A percentile compares a stretch with the other conserved stretches of the same genome.
These are phyloP conservation scores for Pachymerium ferrugineum DNA, from an alignment of 2,888 invertebrate genomes.

Conservation along the genomic window DNA sequence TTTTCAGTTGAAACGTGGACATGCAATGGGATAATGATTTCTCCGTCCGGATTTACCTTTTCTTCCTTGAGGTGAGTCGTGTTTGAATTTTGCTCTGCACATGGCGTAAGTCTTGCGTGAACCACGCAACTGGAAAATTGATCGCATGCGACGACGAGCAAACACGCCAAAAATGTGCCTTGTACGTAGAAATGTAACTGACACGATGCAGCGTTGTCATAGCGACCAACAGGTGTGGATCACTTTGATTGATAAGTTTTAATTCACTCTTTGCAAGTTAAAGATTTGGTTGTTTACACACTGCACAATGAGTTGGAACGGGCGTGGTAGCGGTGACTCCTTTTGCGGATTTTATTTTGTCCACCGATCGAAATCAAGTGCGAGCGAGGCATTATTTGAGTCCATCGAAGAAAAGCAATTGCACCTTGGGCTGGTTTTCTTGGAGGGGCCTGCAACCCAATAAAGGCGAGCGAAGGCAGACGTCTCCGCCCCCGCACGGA, in stretches of 20 bases:
- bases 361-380: not conserved
- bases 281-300: no score
- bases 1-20: not conserved
- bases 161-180: not conserved
- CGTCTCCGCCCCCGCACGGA: not conserved
- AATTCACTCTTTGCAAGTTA: not conserved
- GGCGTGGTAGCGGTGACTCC: not conserved
- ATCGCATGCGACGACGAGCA: not conserved
- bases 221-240: not conserved
- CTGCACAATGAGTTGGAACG: no score
- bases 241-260: not conserved
- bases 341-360: not conserved
- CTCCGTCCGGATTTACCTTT: not conserved
- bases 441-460: not conserved
- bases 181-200: not conserved
- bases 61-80: not conserved
- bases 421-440: not conserved
- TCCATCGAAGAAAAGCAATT: not conserved
- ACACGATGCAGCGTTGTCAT: not conserved
- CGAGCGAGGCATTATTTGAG: not conserved
- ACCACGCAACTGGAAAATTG: not conserved
- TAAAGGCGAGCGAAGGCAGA: not conserved
- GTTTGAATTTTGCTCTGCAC: not conserved
- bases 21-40: not conserved
- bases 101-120: not conserved